Evolutionary conservation across 2,888 invertebrate genomes (phyloP).

Genomic region (Monopis laevigella): DNA sequence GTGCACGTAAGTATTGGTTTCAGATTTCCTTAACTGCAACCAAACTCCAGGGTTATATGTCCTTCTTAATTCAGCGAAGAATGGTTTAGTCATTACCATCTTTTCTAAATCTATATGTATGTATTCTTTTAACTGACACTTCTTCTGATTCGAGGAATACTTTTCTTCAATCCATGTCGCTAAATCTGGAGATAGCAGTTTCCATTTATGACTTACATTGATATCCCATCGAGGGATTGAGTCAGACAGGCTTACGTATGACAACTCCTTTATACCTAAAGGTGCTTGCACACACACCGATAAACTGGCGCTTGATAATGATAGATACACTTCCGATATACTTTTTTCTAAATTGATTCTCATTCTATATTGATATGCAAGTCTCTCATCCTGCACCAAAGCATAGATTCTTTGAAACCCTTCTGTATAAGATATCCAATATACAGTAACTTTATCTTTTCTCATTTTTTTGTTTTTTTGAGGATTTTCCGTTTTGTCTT

Average conservation of each 20-base stretch:
- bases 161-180: constrained; percentile 86
- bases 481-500: constrained; percentile 51
- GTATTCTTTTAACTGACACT: constrained; percentile 80
- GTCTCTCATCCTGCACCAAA: constrained; percentile 79
- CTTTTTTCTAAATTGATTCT: constrained; percentile 74
- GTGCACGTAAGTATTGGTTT: constrained; percentile 72
- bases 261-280: constrained; percentile 68
- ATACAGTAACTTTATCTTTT: constrained; percentile 79
- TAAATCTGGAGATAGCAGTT: constrained; percentile 77
- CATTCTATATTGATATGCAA: constrained; percentile 69
- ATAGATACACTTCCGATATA: constrained; percentile 73
- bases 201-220: constrained; percentile 82
- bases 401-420: constrained; percentile 77
- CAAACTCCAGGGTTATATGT: constrained; percentile 79
- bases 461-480: constrained; percentile 69
- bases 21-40: constrained; percentile 76
- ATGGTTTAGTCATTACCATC: constrained; percentile 89
- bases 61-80: constrained; percentile 79
- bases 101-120: constrained; percentile 82
- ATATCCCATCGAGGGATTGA: constrained; percentile 84
- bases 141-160: constrained; percentile 73
- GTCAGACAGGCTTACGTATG: constrained; percentile 73
- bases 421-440: constrained; percentile 84
- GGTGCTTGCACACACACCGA: constrained; percentile 61
- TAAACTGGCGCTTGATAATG: constrained; percentile 75